phyloP scores from a whole-genome alignment of 2,888 invertebrate species.

The Sphaerophoria rueppellii region DNA sequence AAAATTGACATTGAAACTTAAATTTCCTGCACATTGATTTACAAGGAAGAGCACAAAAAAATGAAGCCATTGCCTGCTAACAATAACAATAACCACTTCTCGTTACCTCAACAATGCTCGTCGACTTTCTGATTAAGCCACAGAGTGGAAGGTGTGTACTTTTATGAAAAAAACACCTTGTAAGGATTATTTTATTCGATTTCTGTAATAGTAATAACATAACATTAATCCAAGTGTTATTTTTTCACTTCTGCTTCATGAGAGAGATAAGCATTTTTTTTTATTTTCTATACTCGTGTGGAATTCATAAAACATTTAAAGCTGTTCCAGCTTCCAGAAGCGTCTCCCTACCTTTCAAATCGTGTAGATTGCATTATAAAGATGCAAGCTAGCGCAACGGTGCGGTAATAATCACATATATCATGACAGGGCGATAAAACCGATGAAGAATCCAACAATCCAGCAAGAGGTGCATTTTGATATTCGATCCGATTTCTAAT shows the following conservation, averaged over 20 bases:
- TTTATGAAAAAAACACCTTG: conserved; percentile 36
- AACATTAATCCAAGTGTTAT: not conserved
- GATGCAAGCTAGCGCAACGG: conserved; percentile 62
- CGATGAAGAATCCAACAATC: conserved; percentile 50
- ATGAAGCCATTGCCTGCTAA: too few species aligned
- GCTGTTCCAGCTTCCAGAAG: too few species aligned
- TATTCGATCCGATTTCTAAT: conserved; percentile 68
- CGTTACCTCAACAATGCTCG: too few species aligned
- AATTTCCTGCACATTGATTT: too few species aligned
- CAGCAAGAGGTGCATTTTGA: conserved; percentile 54
- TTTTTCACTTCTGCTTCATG: conserved; percentile 6
- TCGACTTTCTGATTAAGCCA: too few species aligned
- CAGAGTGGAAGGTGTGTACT: conserved; percentile 18
- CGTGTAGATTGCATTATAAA: not conserved
- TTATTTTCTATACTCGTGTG: conserved; percentile 16
- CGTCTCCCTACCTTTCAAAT: not conserved
- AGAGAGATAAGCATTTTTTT: conserved; percentile 16
- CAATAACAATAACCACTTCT: too few species aligned
- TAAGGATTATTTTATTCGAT: conserved; percentile 21
- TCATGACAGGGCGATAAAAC: conserved; percentile 58
- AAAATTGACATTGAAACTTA: too few species aligned
- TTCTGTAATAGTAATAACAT: conserved; percentile 6
- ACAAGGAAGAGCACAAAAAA: too few species aligned
- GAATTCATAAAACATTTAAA: conserved; percentile 1
- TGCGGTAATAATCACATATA: conserved; percentile 64